Percentiles rank a stretch among this genome's conserved stretches.
phyloP scores from a whole-genome alignment of 2,888 invertebrate genomes.

The Aphodius sticticus region DNA sequence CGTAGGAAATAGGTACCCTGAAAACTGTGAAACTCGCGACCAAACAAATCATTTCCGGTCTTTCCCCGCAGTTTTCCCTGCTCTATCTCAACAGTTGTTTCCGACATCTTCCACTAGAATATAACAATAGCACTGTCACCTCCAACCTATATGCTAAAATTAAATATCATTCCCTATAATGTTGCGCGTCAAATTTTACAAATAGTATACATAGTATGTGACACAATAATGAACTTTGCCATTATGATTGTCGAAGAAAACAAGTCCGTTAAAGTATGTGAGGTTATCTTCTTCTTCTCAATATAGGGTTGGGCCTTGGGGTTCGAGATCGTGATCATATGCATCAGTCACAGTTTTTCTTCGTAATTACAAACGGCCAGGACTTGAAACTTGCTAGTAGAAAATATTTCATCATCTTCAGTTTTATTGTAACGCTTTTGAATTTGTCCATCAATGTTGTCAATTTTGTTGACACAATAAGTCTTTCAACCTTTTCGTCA shows the following conservation, averaged over 20 bases:
- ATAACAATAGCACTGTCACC: not conserved
- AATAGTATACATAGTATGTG: not conserved
- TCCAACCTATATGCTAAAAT: not conserved
- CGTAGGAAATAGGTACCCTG: conserved; percentile 58
- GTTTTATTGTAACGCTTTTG: too few relatives aligned
- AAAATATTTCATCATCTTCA: too few relatives aligned
- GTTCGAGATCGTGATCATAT: too few relatives aligned
- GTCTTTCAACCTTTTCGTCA: too few relatives aligned
- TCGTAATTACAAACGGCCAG: too few relatives aligned
- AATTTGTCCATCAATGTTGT: too few relatives aligned
- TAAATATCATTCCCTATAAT: not conserved
- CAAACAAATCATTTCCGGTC: conserved; percentile 46
- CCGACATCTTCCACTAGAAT: conserved; percentile 27
- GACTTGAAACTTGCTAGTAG: too few relatives aligned
- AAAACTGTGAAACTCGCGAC: conserved; percentile 52
- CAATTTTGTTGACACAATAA: too few relatives aligned
- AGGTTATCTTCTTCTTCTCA: too few relatives aligned
- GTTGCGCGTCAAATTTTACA: not conserved
- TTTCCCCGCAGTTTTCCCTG: conserved; percentile 52
- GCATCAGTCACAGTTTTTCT: too few relatives aligned
- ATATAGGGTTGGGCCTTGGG: too few relatives aligned
- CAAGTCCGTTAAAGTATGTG: not conserved
- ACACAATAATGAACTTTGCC: not conserved
- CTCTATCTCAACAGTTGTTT: conserved; percentile 36
- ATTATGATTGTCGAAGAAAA: not conserved